Evolutionary conservation across 2,888 invertebrate genomes (phyloP), one percentile per base, ranked within the genome.

Genomic region (Temnothorax unifasciatus): DNA sequence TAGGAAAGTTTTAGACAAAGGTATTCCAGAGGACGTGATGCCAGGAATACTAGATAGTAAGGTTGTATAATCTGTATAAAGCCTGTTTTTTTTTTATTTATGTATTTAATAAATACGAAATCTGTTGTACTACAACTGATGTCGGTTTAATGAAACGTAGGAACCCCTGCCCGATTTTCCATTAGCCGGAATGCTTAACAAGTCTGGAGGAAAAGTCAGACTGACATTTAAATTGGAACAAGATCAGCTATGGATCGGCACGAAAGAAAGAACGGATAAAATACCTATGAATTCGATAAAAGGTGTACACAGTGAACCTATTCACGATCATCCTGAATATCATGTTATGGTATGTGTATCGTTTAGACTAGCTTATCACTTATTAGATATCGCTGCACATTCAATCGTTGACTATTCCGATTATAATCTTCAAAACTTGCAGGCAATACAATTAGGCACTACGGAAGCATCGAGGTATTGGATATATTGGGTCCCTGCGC

Each of bases 401-500:
- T 76, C 13, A 9, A 68, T 73, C 9, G 50, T 68, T 11, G 13
- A 9, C n/a, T 77, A 74, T 57, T 66, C 2, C 13, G 25, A 77
- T 71, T 29, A 25, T 79, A 41, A 71, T 47, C 3, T 59, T 34
- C 0, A 11, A 57, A 41, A 34, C 15, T 59, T 93, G 4, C 95
- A 98, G 98, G 98, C 97, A 82, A 96, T 99, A 85, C 98, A 99
- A 95, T 95, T 98, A 90, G 98, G 99, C 21, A 97, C 98, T 11
- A 98, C 98, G 73, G 98, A 98, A 95, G 98, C 98, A 5, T 98
- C 98, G 47, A 96, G 98, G 89, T 98, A 98, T 95, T 99, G 98
- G 98, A 97, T 99, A 86, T 99, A 99, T 95, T 99, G 98, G 98
- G 98, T 99, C 66, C 99, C 98, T 13, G 98, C 98, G 71, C 98